Evolutionary conservation across 2,113 vertebrate species (phyloP).

Genomic region (Dicentrarchus labrax): DNA sequence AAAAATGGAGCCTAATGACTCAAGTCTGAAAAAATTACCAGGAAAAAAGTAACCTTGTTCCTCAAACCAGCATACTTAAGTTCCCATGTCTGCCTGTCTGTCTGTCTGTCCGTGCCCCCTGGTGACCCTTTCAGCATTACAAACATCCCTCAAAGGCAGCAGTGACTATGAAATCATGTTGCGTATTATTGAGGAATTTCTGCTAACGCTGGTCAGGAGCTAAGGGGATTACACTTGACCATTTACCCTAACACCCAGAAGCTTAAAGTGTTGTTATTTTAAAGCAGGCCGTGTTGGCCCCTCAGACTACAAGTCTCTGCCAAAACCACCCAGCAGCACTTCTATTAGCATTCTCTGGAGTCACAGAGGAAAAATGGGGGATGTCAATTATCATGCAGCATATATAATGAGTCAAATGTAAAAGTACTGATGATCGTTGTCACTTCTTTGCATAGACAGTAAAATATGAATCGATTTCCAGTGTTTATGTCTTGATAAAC

Average conservation of each 20-base stretch:
- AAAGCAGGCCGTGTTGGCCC: slow-evolving; percentile 59
- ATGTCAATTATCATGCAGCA: slow-evolving; percentile 10
- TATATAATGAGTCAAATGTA: slow-evolving; percentile 17
- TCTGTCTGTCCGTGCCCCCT: slow-evolving; percentile 53
- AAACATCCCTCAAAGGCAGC: slow-evolving; percentile 71
- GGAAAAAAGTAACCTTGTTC: slow-evolving; percentile 73
- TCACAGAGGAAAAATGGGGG: neutral
- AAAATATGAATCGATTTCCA: neutral
- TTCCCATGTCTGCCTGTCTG: slow-evolving; percentile 62
- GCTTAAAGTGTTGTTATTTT: slow-evolving; percentile 71
- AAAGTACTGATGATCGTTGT: neutral
- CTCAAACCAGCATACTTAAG: slow-evolving; percentile 50
- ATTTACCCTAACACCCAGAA: slow-evolving; percentile 77
- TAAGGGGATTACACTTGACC: slow-evolving; percentile 81
- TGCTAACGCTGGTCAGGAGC: slow-evolving; percentile 73
- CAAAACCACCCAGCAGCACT: slow-evolving; percentile 49
- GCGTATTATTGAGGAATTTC: slow-evolving; percentile 80
- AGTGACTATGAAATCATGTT: slow-evolving; percentile 77
- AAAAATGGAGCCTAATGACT: slow-evolving; percentile 83
- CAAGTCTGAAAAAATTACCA: slow-evolving; percentile 69
- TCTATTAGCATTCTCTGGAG: slow-evolving; percentile 32
- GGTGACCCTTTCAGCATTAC: slow-evolving; percentile 67
- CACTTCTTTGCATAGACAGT: slow-evolving; percentile 3
- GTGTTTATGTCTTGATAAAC: slow-evolving; percentile 36
- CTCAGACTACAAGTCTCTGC: slow-evolving; percentile 37